Evolutionary conservation across 2,888 invertebrate species (phyloP).

Genomic region (Poecilobothrus nobilitatus): DNA sequence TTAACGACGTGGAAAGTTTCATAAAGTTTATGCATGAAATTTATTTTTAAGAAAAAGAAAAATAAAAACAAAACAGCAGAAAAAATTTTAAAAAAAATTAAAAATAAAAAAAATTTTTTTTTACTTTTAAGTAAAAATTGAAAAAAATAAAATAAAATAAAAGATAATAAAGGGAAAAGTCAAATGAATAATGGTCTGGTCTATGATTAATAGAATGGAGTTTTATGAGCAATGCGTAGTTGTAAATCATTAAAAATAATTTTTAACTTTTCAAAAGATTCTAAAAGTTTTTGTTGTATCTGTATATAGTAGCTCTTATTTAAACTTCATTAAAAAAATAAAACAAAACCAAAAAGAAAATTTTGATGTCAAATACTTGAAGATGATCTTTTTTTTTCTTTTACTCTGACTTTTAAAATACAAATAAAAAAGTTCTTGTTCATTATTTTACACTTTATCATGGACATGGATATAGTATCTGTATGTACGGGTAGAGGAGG

Average conservation of each 20-base stretch:
- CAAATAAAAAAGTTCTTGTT: too few species aligned
- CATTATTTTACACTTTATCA: too few species aligned
- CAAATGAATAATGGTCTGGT: not conserved
- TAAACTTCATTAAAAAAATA: too few species aligned
- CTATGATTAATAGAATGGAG: not conserved
- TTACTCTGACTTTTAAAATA: not conserved
- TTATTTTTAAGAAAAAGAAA: not conserved
- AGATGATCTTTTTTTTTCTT: not conserved
- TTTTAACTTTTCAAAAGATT: too few species aligned
- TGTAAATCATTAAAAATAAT: not conserved
- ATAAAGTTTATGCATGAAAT: not conserved
- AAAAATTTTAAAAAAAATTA: not conserved
- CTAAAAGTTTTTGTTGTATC: too few species aligned
- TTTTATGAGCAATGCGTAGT: constrained; percentile 2
- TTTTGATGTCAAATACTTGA: not conserved
- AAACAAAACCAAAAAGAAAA: not conserved
- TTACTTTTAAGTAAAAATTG: too few species aligned
- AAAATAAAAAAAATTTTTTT: not conserved
- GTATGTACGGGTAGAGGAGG: not conserved
- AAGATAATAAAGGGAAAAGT: not conserved
- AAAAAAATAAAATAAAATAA: too few species aligned
- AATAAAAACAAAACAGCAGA: not conserved
- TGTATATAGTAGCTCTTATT: too few species aligned
- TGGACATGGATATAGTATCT: too few species aligned
- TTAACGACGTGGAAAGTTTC: constrained; percentile 1